Evolutionary conservation across 2,888 invertebrate species (phyloP).

Genomic region (Cataglyphis livida): DNA sequence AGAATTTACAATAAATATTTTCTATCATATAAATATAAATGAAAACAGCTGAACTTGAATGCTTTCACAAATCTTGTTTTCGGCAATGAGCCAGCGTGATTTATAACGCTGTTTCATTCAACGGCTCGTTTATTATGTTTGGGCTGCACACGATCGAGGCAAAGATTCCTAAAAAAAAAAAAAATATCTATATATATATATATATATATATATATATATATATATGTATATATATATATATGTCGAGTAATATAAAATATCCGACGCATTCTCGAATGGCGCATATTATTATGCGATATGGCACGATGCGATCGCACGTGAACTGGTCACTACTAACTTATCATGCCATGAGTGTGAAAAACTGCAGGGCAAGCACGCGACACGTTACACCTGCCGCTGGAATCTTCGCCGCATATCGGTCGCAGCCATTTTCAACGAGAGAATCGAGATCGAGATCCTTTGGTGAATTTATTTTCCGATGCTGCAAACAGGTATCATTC

Average conservation of each 20-base stretch:
- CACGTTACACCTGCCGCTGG: constrained; percentile 6
- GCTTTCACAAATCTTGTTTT: neutral
- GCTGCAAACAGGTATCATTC: neutral
- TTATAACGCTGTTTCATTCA: neutral
- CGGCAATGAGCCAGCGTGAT: neutral
- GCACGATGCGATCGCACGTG: neutral
- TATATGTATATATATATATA: neutral
- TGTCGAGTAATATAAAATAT: neutral
- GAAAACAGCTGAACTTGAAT: neutral
- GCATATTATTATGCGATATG: neutral
- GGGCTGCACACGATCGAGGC: neutral
- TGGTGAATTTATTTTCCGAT: neutral
- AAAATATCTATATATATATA: neutral
- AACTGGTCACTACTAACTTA: neutral
- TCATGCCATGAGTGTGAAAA: neutral
- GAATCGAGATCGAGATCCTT: neutral
- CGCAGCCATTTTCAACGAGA: neutral
- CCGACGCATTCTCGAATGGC: neutral
- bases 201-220: neutral
- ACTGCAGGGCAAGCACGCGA: constrained; percentile 4
- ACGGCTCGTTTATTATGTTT: neutral
- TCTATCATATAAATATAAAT: neutral
- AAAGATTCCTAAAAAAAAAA: neutral
- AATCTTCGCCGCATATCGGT: neutral
- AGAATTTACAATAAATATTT: neutral